Conservation (phyloP, 2,797 vertebrate genomes). For the Notolabrus celidotus region DNA sequence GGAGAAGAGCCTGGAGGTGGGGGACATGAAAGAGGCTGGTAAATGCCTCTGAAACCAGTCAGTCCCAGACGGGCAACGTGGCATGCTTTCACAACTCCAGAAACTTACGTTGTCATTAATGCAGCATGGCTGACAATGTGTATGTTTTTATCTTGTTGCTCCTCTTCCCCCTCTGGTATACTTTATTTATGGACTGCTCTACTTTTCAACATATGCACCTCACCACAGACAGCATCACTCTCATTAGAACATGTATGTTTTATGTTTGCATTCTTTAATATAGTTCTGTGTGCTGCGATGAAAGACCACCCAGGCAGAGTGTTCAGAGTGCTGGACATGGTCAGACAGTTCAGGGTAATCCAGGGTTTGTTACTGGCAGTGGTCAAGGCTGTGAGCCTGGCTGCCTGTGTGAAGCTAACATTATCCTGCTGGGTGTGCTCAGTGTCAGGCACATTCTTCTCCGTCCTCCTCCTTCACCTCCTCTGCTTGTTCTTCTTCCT, state of each 20-base stretch:
- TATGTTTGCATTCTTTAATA: conserved; percentile 39
- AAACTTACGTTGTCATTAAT: conserved; percentile 39
- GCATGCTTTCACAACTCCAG: conserved; percentile 50
- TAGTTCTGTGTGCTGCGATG: conserved; percentile 43
- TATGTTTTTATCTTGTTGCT: neutral
- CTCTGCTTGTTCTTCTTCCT: conserved; percentile 51
- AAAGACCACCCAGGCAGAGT: conserved; percentile 82
- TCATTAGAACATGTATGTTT: conserved; percentile 33
- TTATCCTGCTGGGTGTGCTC: conserved; percentile 67
- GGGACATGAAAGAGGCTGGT: conserved; percentile 82
- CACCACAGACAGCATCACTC: conserved; percentile 2
- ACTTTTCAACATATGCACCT: conserved; percentile 9
- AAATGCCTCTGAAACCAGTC: conserved; percentile 81
- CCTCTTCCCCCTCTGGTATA: neutral
- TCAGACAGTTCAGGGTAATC: conserved; percentile 59
- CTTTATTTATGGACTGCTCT: neutral
- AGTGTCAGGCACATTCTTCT: conserved; percentile 78
- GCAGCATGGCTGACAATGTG: conserved; percentile 13
- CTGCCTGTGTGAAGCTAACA: conserved; percentile 70
- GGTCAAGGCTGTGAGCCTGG: conserved; percentile 81
- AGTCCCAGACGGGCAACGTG: conserved; percentile 68
- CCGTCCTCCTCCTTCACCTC: conserved; percentile 61
- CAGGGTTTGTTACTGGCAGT: conserved; percentile 63
- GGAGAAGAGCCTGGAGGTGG: conserved; percentile 78
- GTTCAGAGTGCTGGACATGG: conserved; percentile 55